Evolutionary conservation across 2,888 invertebrate genomes (phyloP), one percentile per base, ranked within the genome.

Genomic region (Caenorhabditis parvicauda): DNA sequence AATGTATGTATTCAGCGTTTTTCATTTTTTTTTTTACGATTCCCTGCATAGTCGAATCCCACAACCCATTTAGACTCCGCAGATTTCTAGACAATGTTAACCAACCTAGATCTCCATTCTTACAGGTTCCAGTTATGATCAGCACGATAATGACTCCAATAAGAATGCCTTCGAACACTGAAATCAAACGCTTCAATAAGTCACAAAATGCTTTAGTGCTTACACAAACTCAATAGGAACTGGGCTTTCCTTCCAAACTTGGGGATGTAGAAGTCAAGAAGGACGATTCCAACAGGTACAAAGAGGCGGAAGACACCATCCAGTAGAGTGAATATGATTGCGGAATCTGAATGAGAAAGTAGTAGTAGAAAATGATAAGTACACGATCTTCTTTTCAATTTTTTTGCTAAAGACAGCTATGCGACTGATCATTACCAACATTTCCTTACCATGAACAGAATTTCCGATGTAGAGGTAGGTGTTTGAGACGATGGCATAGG

Each of bases 271-370:
- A 70, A 48, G 54, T 77, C 77, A 38, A 75, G 59, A 39, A 74
- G 52, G 28, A 77, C 72, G 54, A 77, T 69, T 35, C 74, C 37
- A 35, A 74, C 44, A 0, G 77, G 77, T 14, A 72, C 65, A 37
- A 74, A 54, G 5, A 77, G 51, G 21, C 77, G 70, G 65, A 75
- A 68, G 21, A 65, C 64, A 6, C 77, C 77, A 44, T 77, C 76
- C 12, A 77, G 51, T 39, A 72, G 67, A 9, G 69, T 67, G 57
- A 75, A 71, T 64, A 75, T 63, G 42, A 76, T 76, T 5, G 73
- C 59, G n/a, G 66, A 69, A 28, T 70, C 74, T 69, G 37, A 46
- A 55, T 46, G 37, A 44, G 6, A 27, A 19, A n/a, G 9, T 12
- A 21, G 19, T 52, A 2, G 32, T 29, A 41, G 19, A 27, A 28